A percentile compares a stretch with the other conserved stretches of the same genome.
Conservation (phyloP, 2,888 invertebrate species). For the Archaeoteleia sp. region DNA sequence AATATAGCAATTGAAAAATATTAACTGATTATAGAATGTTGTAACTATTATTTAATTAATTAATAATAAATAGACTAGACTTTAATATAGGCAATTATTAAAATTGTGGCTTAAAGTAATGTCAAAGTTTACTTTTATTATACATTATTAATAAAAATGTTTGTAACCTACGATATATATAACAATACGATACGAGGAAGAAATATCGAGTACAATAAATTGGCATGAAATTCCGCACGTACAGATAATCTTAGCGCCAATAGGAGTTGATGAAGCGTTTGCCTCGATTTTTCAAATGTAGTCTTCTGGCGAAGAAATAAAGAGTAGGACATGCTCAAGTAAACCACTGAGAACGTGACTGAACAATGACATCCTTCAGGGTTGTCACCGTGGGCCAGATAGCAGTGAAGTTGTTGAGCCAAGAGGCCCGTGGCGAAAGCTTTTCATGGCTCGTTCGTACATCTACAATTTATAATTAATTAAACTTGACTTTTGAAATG, state of each 20-base stretch:
- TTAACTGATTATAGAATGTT: too few species aligned
- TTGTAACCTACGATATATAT: too few species aligned
- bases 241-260: conserved; percentile 7
- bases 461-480: conserved; percentile 39
- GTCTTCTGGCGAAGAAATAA: conserved; percentile 34
- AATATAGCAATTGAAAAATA: too few species aligned
- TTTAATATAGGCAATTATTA: too few species aligned
- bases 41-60: too few species aligned
- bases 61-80: too few species aligned
- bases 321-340: conserved; percentile 35
- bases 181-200: too few species aligned
- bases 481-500: conserved; percentile 7
- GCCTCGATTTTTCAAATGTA: conserved; percentile 57
- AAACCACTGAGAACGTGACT: conserved; percentile 61
- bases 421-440: conserved; percentile 27
- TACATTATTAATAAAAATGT: too few species aligned
- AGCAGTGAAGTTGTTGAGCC: conserved; percentile 39
- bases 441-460: conserved; percentile 24
- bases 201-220: too few species aligned
- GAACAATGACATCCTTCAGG: conserved; percentile 63
- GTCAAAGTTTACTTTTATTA: too few species aligned
- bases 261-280: conserved; percentile 42
- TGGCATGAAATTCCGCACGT: too few species aligned
- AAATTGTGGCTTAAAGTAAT: too few species aligned
- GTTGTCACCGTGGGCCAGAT: conserved; percentile 48